Conservation (phyloP, 1,140 invertebrate species). For the Brachionus angularis region DNA sequence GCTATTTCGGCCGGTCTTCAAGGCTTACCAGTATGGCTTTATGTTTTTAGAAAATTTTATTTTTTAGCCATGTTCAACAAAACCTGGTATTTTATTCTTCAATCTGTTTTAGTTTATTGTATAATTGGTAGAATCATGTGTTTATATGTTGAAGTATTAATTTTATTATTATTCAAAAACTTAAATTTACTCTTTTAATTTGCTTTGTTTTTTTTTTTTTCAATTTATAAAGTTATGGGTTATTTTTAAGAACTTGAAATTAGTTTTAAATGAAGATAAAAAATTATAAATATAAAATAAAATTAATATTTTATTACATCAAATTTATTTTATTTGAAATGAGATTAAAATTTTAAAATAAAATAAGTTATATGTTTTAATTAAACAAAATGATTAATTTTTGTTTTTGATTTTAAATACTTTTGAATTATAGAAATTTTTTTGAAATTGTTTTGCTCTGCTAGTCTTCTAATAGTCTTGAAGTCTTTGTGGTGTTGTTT, state of each 20-base stretch:
- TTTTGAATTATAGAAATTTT: no score
- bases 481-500: no score
- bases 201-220: no score
- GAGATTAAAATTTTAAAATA: no score
- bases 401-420: no score
- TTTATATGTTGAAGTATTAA: slow-evolving; percentile 20
- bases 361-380: no score
- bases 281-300: no score
- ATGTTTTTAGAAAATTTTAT: not conserved
- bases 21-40: slow-evolving; percentile 40
- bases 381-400: no score
- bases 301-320: no score
- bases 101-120: slow-evolving; percentile 11
- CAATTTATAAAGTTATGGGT: slow-evolving; percentile 14
- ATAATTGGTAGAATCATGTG: slow-evolving; percentile 19
- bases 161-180: not conserved
- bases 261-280: not conserved
- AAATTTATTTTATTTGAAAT: no score
- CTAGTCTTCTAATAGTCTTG: no score
- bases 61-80: not conserved
- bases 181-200: not conserved
- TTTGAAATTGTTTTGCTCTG: no score
- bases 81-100: not conserved
- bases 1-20: slow-evolving; percentile 36
- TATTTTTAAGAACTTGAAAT: slow-evolving; percentile 3